Evolutionary conservation across 2,888 invertebrate genomes (phyloP).

Genomic region (Spialia ferax): DNA sequence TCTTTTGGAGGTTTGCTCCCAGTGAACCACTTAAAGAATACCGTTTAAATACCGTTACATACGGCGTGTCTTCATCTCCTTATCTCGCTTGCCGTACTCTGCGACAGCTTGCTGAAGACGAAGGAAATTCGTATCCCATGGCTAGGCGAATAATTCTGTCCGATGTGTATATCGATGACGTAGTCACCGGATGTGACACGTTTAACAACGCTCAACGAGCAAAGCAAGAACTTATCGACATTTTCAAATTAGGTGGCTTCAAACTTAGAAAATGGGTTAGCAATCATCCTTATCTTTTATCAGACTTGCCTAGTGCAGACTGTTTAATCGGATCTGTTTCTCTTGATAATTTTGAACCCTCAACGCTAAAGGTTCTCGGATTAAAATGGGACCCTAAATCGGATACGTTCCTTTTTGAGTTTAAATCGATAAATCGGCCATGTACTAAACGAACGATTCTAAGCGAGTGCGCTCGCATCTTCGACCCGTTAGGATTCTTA

Average conservation of each 20-base stretch:
- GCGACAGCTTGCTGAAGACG: constrained; percentile 39
- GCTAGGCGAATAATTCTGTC: neutral
- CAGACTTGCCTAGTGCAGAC: neutral
- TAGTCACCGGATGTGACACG: neutral
- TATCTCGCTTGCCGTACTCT: constrained; percentile 41
- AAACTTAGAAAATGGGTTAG: constrained; percentile 1
- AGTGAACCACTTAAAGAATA: constrained; percentile 38
- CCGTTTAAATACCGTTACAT: constrained; percentile 40
- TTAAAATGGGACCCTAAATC: neutral
- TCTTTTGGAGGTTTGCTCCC: constrained; percentile 36
- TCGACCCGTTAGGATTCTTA: constrained; percentile 44
- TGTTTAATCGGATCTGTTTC: neutral
- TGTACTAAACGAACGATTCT: constrained; percentile 40
- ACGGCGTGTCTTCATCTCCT: constrained; percentile 39
- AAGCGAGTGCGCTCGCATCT: constrained; percentile 42
- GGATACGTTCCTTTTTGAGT: constrained; percentile 26
- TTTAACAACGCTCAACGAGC: neutral
- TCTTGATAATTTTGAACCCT: neutral
- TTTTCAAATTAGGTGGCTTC: neutral
- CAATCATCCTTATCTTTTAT: neutral
- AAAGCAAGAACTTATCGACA: neutral
- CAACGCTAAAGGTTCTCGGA: constrained; percentile 1
- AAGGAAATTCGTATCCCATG: neutral
- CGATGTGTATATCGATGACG: neutral
- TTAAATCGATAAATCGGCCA: constrained; percentile 14